phyloP scores from a whole-genome alignment of 2,888 invertebrate species.

The Drosophila setosimentum region DNA sequence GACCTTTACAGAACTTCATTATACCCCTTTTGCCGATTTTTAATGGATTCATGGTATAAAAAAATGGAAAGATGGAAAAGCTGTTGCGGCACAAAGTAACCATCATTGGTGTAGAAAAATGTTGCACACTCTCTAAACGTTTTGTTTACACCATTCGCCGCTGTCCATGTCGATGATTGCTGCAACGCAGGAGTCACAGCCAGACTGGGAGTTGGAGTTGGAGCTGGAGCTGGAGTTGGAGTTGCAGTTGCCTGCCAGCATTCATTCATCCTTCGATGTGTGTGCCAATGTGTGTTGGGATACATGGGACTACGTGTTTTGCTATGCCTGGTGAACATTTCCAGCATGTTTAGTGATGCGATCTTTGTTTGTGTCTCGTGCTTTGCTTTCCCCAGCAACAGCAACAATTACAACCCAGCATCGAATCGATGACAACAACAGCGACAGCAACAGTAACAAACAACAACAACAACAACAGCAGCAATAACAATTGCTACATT shows the following conservation, averaged over 20 bases:
- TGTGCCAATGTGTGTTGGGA: constrained; percentile 42
- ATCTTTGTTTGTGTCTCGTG: constrained; percentile 80
- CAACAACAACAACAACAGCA: constrained; percentile 33
- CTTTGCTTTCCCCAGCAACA: constrained; percentile 66
- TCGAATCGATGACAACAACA: constrained; percentile 37
- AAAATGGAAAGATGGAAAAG: constrained; percentile 25
- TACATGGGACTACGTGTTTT: constrained; percentile 74
- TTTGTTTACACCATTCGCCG: constrained; percentile 67
- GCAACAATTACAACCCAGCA: constrained; percentile 40
- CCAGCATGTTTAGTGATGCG: constrained; percentile 78
- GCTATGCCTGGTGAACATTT: constrained; percentile 67
- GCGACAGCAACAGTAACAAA: constrained; percentile 33
- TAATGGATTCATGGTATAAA: background rate
- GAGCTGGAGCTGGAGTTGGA: background rate
- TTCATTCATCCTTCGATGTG: constrained; percentile 48
- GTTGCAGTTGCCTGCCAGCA: constrained; percentile 7
- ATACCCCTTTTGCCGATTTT: background rate
- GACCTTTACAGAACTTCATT: background rate
- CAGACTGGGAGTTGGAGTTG: constrained; percentile 2
- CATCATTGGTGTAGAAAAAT: constrained; percentile 41
- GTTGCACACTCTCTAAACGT: constrained; percentile 65
- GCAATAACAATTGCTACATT: constrained; percentile 30
- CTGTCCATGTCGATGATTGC: constrained; percentile 37
- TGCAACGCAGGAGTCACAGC: constrained; percentile 19
- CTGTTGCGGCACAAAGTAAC: constrained; percentile 66